Base-by-base conservation (phyloP, 2,797 vertebrate species). In the Manis pentadactyla region DNA sequence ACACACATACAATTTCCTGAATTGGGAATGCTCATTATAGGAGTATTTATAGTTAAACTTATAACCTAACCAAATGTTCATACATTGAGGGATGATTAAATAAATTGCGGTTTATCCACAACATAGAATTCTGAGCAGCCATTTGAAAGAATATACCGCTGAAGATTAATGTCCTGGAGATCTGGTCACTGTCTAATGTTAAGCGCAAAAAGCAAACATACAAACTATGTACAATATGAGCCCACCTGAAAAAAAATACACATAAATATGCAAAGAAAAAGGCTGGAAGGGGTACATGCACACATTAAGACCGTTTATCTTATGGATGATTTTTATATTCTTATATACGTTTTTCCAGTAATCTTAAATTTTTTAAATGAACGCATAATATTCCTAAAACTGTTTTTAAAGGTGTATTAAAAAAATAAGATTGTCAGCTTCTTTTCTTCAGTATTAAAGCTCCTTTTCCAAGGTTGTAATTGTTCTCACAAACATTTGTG, bases 121-220 rank as follows among this genome's bases (percentile, higher is more conserved):
- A 46, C 31, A 34, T 5, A 63, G 57, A 88, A 91, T 69, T 87
- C 63, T 69, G 94, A 91, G 63, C 4, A 81, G 71, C 29, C 25
- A 77, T 88, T 64, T 94, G 8, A 74, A 96, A 88, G 42, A 93
- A 64, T 8, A 39, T 46, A 17, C 39, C 53, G 6, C 61, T 91
- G n/a, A 96, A 96, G 63, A 83, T 85, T 90, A 91, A 87, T 85
- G 81, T 63, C 53, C 61, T 42, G 9, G 7, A 95, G 19, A 75
- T 92, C 84, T 71, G 59, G 21, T 71, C 34, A 71, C 87, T 93
- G 71, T 81, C 39, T 87, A 90, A 94, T 42, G 34, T 55, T 93
- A 90, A 92, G 39, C 90, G 12, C 69, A 57, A 64, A 95, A 88
- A 79, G 31, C 18, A 78, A 69, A 95, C 84, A 27, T 19, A 75